Base-by-base conservation (phyloP, 2,113 vertebrate species). In the Axis porcinus region DNA sequence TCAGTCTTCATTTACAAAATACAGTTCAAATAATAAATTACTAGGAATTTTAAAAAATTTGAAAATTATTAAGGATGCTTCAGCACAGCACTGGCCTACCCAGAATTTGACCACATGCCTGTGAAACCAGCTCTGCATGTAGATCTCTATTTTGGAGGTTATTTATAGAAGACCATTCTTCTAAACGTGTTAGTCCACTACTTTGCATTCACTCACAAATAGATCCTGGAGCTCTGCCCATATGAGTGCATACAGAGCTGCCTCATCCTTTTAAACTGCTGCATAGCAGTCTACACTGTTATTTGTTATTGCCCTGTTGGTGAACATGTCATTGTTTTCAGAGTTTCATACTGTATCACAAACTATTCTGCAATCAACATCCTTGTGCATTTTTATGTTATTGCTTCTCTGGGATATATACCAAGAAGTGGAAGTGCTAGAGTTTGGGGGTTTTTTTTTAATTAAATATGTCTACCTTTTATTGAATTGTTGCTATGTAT, bases 171-270 rank as follows among this genome's bases (percentile, higher is more conserved):
- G 3, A n/a, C 12, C 11, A 21, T 57, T 28, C 21, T 50, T 43
- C 27, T 33, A 8, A 25, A 19, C 2, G 16, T 19, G 8, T 58
- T n/a, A 47, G 8, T 91, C 19, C 13, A 27, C 16, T 16, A 5
- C 30, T 57, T 4, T 10, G 9, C 30, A 5, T 40, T 78, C 27
- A 15, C 40, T 84, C 40, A 10, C 47, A 64, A 2, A 12, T 3
- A 30, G 54, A 23, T 50, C 47, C 27, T 8, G 2, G n/a, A 57
- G 5, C n/a, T 70, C 16, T n/a, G 5, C 23, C 36, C 36, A 5
- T 3, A 2, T 33, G 10, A n/a, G 3, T 19, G 8, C n/a, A 5
- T 0, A 30, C 14, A 40, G 7, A 36, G 8, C 36, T 13, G 5
- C 45, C 27, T 57, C 6, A 3, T 27, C 40, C 12, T 54, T n/a